Evolutionary conservation across 2,113 vertebrate species (phyloP), one percentile per base, ranked within the genome.

Genomic region (Athene cunicularia): DNA sequence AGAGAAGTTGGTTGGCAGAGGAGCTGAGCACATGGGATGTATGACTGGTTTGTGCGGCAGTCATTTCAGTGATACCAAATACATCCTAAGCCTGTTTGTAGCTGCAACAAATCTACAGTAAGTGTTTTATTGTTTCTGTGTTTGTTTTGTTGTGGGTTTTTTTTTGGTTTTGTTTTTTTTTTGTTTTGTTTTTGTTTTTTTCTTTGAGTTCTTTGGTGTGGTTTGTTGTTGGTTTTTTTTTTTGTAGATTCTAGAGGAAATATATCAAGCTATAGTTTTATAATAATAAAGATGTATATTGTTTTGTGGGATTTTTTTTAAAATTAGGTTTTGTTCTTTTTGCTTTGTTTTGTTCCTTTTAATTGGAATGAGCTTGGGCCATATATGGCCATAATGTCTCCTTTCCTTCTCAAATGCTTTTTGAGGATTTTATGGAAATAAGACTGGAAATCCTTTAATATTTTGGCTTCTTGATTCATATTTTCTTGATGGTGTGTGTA

Each of bases 11-110:
- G 2, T 58, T 80, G 43, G 8, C n/a, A 84, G 23, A 50, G 32
- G 16, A 45, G 2, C n/a, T 82, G 35, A 84, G 28, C 19, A 15
- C 0, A 0, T 76, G 68, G n/a, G 58, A 8, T 43, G 8, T 72
- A 17, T 30, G 26, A 53, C 66, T 88, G 27, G 35, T 55, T 35
- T 21, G 18, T 49, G 50, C 52, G 33, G 24, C 60, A 39, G 15
- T 74, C 1, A 28, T 49, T 82, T 81, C 26, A 37, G 20, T 59
- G 53, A 59, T 43, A 43, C 2, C 2, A 58, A 56, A 79, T 56
- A 33, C 15, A 58, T 52, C 14, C 43, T 52, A 72, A 63, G 32
- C 26, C 20, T 60, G 8, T 50, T 75, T 56, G 24, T 43, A 15
- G 12, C 58, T 66, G 10, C n/a, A 59, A 59, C 33, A 39, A 30